These are phyloP conservation scores for Cynodonichthys magdalenae DNA, from an alignment of 2,797 vertebrate genomes.

Conservation along the genomic window DNA sequence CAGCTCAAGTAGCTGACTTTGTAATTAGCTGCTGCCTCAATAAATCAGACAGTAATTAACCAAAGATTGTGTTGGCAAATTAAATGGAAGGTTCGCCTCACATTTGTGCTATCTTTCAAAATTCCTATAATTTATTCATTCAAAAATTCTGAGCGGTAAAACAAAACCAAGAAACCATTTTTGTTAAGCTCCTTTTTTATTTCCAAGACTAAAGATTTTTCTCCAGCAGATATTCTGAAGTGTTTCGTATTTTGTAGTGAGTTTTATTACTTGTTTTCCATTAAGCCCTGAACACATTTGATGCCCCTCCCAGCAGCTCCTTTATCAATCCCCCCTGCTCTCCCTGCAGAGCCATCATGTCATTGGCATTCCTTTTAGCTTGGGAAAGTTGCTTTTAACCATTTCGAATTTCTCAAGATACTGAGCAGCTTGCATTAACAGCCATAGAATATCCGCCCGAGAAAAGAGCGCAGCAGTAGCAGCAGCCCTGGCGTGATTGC, in stretches of 20 bases:
- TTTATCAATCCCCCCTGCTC: constrained; percentile 11
- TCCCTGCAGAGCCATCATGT: constrained; percentile 2
- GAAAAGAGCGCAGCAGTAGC: constrained; percentile 3
- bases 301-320: constrained; percentile 16
- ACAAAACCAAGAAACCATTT: neutral
- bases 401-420: constrained; percentile 20
- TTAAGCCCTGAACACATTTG: neutral
- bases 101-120: constrained; percentile 20
- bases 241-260: neutral
- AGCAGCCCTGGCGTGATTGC: neutral
- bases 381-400: constrained; percentile 13
- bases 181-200: too few species aligned
- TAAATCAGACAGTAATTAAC: constrained; percentile 10
- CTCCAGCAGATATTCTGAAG: constrained; percentile 2
- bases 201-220: neutral
- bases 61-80: constrained; percentile 9
- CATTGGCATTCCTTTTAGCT: constrained; percentile 12
- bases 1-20: constrained; percentile 20
- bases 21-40: constrained; percentile 44
- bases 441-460: neutral
- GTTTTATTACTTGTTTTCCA: neutral
- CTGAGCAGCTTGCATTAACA: neutral
- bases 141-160: constrained; percentile 14
- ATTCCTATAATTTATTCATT: neutral
- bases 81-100: constrained; percentile 27